These are phyloP conservation scores for Drosophila bifasciata DNA, from an alignment of 1,140 invertebrate genomes.

Conservation along the genomic window DNA sequence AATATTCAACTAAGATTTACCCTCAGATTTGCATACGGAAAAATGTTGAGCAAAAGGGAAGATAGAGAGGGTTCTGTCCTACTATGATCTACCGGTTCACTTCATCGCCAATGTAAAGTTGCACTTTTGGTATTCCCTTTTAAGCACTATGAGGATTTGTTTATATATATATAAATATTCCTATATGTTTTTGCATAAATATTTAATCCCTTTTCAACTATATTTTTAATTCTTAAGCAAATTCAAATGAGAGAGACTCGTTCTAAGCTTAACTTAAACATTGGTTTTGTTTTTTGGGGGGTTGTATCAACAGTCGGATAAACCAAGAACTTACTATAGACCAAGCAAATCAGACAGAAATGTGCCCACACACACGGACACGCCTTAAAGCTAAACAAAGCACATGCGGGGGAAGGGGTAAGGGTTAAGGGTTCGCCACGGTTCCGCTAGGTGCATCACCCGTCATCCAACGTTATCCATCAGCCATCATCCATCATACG, in stretches of 20 bases:
- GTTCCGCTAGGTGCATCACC: slow-evolving; percentile 18
- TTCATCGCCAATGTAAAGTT: neutral
- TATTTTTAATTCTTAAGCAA: too few relatives aligned
- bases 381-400: slow-evolving; percentile 73
- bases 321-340: slow-evolving; percentile 42
- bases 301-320: slow-evolving; percentile 50
- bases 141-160: slow-evolving; percentile 46
- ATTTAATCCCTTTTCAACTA: slow-evolving; percentile 8
- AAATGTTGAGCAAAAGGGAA: slow-evolving; percentile 11
- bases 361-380: slow-evolving; percentile 25
- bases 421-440: slow-evolving; percentile 7
- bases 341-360: slow-evolving; percentile 57
- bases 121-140: slow-evolving; percentile 8
- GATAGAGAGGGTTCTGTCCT: neutral
- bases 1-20: slow-evolving; percentile 4
- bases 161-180: slow-evolving; percentile 23
- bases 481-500: slow-evolving; percentile 17
- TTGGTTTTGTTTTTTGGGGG: slow-evolving; percentile 18
- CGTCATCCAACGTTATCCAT: slow-evolving; percentile 10
- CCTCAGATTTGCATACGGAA: neutral
- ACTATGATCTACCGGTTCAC: neutral
- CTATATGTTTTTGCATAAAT: slow-evolving; percentile 29
- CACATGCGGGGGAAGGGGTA: slow-evolving; percentile 44
- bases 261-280: slow-evolving; percentile 41
- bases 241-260: slow-evolving; percentile 30